phyloP scores from a whole-genome alignment of 2,888 invertebrate genomes.

The Leptinotarsa juncta region DNA sequence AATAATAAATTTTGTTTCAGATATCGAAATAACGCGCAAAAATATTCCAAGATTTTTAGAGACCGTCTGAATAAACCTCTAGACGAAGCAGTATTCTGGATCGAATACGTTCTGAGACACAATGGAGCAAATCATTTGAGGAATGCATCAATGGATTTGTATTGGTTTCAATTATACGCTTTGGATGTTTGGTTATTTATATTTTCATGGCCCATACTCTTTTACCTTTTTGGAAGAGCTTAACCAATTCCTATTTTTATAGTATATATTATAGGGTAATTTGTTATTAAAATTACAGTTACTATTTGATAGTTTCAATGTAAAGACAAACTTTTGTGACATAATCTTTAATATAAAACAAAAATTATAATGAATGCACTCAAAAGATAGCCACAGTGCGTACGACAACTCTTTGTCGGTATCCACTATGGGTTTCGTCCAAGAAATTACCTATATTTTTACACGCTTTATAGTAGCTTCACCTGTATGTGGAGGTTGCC shows the following conservation, averaged over 20 bases:
- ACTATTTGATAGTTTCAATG: too few relatives aligned
- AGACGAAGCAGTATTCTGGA: slow-evolving; percentile 46
- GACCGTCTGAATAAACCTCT: slow-evolving; percentile 39
- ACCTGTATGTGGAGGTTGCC: too few relatives aligned
- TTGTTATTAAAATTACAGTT: too few relatives aligned
- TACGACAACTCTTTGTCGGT: too few relatives aligned
- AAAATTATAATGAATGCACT: too few relatives aligned
- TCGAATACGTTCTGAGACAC: slow-evolving; percentile 41
- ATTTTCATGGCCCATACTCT: neutral
- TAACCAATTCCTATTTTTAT: neutral
- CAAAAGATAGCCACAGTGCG: too few relatives aligned
- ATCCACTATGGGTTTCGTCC: too few relatives aligned
- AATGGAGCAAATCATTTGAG: slow-evolving; percentile 38
- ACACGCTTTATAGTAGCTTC: too few relatives aligned
- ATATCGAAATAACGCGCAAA: slow-evolving; percentile 36
- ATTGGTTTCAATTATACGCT: slow-evolving; percentile 42
- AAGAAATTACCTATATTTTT: too few relatives aligned
- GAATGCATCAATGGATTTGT: slow-evolving; percentile 36
- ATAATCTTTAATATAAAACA: too few relatives aligned
- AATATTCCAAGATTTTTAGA: slow-evolving; percentile 34
- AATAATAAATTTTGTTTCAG: slow-evolving; percentile 24
- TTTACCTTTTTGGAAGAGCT: neutral
- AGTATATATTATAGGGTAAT: too few relatives aligned
- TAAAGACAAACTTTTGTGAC: too few relatives aligned
- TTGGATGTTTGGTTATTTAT: slow-evolving; percentile 36